Conservation (phyloP, 2,888 invertebrate species). For the Scaptomyza reducta region DNA sequence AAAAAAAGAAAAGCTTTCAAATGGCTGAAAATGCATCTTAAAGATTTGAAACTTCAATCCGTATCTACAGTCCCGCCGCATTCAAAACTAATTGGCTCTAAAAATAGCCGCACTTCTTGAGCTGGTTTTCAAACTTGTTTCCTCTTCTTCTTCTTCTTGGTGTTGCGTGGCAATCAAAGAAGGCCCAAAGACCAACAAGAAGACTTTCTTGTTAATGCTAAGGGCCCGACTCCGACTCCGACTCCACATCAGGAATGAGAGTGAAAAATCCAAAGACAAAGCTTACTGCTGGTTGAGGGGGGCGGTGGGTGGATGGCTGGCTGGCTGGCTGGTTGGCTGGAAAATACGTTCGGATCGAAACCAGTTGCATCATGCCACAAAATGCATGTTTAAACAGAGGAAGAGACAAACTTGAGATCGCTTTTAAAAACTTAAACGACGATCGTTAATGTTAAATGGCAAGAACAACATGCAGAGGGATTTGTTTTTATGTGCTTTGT, state of each 20-base stretch:
- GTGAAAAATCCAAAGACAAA: conserved; percentile 56
- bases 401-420: conserved; percentile 10
- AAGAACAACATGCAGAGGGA: not conserved
- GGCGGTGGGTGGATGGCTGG: too few relatives aligned
- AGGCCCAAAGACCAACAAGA: conserved; percentile 39
- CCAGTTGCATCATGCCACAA: conserved; percentile 45
- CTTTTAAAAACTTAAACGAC: conserved; percentile 22
- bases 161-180: conserved; percentile 40
- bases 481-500: not conserved
- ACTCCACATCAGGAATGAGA: conserved; percentile 46
- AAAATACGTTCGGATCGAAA: conserved; percentile 7
- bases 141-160: too few relatives aligned
- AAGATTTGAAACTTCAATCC: conserved; percentile 1
- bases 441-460: conserved; percentile 22
- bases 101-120: conserved; percentile 62
- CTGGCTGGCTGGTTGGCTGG: too few relatives aligned
- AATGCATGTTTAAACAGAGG: too few relatives aligned
- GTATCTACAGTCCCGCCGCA: conserved; percentile 30
- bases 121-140: conserved; percentile 64
- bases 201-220: conserved; percentile 49
- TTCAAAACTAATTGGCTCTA: conserved; percentile 70
- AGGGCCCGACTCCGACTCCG: not conserved
- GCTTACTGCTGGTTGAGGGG: not conserved
- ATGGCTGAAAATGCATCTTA: conserved; percentile 59
- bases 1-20: conserved; percentile 23